phyloP scores from a whole-genome alignment of 2,888 invertebrate species.

The Litoditis marina region DNA sequence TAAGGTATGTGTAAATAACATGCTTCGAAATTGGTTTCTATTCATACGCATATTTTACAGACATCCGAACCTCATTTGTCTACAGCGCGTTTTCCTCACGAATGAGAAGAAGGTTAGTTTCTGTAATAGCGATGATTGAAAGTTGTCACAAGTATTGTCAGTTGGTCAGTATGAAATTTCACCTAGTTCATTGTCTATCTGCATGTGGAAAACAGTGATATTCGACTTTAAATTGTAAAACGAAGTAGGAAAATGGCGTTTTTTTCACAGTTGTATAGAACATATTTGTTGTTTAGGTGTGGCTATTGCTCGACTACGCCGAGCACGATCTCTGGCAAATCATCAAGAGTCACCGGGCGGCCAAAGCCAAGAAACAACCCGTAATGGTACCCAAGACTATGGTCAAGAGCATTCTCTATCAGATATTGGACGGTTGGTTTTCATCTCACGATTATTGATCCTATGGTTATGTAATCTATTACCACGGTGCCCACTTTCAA shows the following conservation, averaged over 20 bases:
- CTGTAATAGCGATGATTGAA: background rate
- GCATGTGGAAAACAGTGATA: too few relatives aligned
- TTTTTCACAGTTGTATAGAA: too few relatives aligned
- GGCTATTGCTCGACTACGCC: constrained; percentile 71
- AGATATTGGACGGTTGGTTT: constrained; percentile 82
- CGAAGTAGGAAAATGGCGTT: too few relatives aligned
- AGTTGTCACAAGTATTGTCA: too few relatives aligned
- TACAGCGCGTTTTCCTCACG: constrained; percentile 85
- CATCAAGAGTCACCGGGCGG: constrained; percentile 87
- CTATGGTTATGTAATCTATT: too few relatives aligned
- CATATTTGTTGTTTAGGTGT: constrained; percentile 13
- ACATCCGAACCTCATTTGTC: constrained; percentile 88
- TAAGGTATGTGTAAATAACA: too few relatives aligned
- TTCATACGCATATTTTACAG: constrained; percentile 39
- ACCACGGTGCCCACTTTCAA: too few relatives aligned
- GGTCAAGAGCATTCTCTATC: constrained; percentile 94
- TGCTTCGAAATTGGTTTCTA: too few relatives aligned
- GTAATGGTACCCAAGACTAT: constrained; percentile 70
- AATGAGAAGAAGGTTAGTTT: constrained; percentile 37
- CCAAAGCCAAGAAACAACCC: constrained; percentile 79
- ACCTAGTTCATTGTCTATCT: background rate
- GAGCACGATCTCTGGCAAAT: constrained; percentile 99
- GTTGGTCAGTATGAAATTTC: too few relatives aligned
- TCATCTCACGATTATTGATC: too few relatives aligned
- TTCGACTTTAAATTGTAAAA: too few relatives aligned